These are phyloP conservation scores for Phorcus lineatus DNA, from an alignment of 2,888 invertebrate genomes.

Conservation along the genomic window DNA sequence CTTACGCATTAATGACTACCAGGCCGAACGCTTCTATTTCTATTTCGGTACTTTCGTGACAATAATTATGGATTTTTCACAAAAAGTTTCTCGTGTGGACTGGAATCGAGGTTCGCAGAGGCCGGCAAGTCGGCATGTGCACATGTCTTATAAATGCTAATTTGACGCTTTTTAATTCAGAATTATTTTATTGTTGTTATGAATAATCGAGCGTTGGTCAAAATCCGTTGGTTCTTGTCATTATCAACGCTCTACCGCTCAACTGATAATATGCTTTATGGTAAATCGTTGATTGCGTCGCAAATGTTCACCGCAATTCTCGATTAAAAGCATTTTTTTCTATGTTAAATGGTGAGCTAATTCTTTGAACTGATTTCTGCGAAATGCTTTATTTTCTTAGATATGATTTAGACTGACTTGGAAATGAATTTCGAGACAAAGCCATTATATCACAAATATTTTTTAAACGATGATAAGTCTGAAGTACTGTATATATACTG, in stretches of 20 bases:
- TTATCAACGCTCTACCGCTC: not conserved
- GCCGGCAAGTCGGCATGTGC: not conserved
- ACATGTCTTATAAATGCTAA: conserved; percentile 1
- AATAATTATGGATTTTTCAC: conserved; percentile 7
- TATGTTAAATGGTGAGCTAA: too few relatives aligned
- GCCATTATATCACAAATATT: too few relatives aligned
- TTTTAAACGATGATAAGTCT: too few relatives aligned
- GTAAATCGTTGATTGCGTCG: too few relatives aligned
- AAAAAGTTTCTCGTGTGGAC: not conserved
- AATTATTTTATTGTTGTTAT: not conserved
- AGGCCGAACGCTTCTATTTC: not conserved
- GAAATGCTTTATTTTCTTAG: too few relatives aligned
- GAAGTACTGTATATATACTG: too few relatives aligned
- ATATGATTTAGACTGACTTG: too few relatives aligned
- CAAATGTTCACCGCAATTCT: too few relatives aligned
- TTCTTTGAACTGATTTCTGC: too few relatives aligned
- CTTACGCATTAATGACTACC: not conserved
- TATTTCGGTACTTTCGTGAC: not conserved
- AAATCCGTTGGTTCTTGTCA: not conserved
- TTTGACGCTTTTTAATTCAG: not conserved
- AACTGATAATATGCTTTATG: not conserved
- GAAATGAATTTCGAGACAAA: too few relatives aligned
- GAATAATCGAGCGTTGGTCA: conserved; percentile 7
- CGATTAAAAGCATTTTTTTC: too few relatives aligned
- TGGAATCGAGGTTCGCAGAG: not conserved